phyloP scores from a whole-genome alignment of 2,113 vertebrate genomes.

The Onychostoma macrolepis region DNA sequence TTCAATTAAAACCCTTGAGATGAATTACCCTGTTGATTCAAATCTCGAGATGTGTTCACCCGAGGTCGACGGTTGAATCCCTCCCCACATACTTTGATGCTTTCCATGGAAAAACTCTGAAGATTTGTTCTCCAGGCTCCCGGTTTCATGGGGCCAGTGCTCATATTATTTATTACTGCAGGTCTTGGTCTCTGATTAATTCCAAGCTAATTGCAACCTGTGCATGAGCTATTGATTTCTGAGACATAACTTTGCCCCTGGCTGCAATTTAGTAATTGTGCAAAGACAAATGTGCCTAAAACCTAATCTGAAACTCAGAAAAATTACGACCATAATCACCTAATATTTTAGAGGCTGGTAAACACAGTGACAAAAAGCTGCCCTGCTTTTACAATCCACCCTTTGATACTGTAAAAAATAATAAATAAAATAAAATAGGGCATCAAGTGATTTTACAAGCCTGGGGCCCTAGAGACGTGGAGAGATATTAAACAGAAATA shows the following conservation, averaged over 20 bases:
- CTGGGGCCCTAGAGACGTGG: slow-evolving; percentile 59
- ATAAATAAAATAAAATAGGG: slow-evolving; percentile 49
- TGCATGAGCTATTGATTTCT: slow-evolving; percentile 65
- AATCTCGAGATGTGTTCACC: slow-evolving; percentile 61
- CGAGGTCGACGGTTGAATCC: slow-evolving; percentile 62
- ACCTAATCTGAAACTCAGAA: slow-evolving; percentile 60
- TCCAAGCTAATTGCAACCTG: slow-evolving; percentile 71
- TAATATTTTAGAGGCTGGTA: slow-evolving; percentile 62
- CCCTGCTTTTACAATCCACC: slow-evolving; percentile 24
- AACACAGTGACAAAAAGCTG: slow-evolving; percentile 65
- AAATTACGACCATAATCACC: slow-evolving; percentile 61
- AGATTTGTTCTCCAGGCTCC: slow-evolving; percentile 58
- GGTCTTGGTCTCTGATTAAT: slow-evolving; percentile 69
- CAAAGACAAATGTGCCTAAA: slow-evolving; percentile 68
- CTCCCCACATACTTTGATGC: slow-evolving; percentile 48
- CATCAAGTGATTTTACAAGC: slow-evolving; percentile 60
- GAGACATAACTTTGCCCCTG: slow-evolving; percentile 60
- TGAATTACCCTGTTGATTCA: slow-evolving; percentile 73
- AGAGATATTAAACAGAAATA: slow-evolving; percentile 60
- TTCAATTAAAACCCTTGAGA: slow-evolving; percentile 64
- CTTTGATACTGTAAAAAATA: not conserved
- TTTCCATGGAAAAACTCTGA: slow-evolving; percentile 66
- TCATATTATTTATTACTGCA: slow-evolving; percentile 67
- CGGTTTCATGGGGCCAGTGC: slow-evolving; percentile 36
- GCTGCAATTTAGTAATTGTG: slow-evolving; percentile 69